Evolutionary conservation across 2,888 invertebrate genomes (phyloP).

Genomic region (Macaria liturata): DNA sequence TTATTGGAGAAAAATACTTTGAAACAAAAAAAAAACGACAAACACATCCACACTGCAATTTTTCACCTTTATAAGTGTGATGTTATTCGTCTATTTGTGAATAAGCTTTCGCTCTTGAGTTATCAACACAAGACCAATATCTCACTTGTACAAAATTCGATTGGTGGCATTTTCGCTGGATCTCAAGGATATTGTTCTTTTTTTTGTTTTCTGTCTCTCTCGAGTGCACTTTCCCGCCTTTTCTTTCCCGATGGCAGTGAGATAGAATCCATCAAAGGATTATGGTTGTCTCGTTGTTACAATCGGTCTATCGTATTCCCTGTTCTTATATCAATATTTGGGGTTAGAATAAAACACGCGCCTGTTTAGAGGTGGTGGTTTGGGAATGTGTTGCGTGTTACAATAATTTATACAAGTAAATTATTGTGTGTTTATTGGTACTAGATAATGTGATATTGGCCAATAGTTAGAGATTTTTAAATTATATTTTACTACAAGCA

Average conservation of each 20-base stretch:
- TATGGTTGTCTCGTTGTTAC: conserved; percentile 63
- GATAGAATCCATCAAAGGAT: conserved; percentile 80
- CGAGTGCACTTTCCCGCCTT: conserved; percentile 70
- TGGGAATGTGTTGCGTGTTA: background rate
- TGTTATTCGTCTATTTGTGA: too few species aligned
- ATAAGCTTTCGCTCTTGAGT: conserved; percentile 2
- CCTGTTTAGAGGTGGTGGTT: conserved; percentile 38
- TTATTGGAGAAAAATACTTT: too few species aligned
- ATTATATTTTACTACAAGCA: too few species aligned
- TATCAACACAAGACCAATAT: conserved; percentile 9
- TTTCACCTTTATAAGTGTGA: too few species aligned
- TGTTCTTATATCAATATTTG: conserved; percentile 55
- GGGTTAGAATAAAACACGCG: conserved; percentile 76
- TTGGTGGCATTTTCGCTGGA: conserved; percentile 24
- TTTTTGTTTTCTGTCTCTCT: conserved; percentile 59
- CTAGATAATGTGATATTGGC: background rate
- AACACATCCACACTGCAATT: too few species aligned
- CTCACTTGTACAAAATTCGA: conserved; percentile 14
- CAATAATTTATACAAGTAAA: too few species aligned
- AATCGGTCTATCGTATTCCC: conserved; percentile 53
- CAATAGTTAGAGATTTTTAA: background rate
- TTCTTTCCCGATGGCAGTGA: conserved; percentile 46
- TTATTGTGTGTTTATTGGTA: too few species aligned
- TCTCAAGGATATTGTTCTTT: conserved; percentile 43
- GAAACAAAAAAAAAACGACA: too few species aligned